These are phyloP conservation scores for Rutpela maculata DNA, from an alignment of 2,888 invertebrate species.

Conservation along the genomic window DNA sequence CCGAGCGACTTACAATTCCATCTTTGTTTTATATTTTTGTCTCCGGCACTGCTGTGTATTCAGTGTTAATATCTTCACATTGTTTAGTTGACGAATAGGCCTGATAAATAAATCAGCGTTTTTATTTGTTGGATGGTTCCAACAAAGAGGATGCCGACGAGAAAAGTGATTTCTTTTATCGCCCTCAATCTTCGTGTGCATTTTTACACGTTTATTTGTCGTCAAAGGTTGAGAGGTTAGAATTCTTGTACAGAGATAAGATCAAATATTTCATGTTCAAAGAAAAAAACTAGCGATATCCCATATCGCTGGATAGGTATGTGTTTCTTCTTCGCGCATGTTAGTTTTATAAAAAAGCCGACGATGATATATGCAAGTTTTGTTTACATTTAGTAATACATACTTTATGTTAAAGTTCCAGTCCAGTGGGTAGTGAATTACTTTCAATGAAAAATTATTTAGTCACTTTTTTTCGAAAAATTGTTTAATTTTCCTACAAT, in stretches of 20 bases:
- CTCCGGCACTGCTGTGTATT: neutral
- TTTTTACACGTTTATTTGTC: slow-evolving; percentile 6
- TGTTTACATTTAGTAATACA: too few relatives aligned
- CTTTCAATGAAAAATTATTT: too few relatives aligned
- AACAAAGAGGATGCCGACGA: slow-evolving; percentile 9
- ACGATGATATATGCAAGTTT: neutral
- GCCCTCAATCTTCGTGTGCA: slow-evolving; percentile 8
- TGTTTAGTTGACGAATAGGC: neutral
- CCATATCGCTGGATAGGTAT: too few relatives aligned
- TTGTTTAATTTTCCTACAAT: too few relatives aligned
- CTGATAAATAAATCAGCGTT: neutral
- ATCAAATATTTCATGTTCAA: neutral
- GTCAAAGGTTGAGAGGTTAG: slow-evolving; percentile 13
- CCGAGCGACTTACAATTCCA: too few relatives aligned
- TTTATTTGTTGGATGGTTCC: neutral
- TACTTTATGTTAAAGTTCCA: too few relatives aligned
- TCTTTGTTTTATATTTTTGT: too few relatives aligned
- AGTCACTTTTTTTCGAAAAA: too few relatives aligned
- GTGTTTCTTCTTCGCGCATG: too few relatives aligned
- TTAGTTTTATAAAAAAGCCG: neutral
- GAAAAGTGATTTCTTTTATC: slow-evolving; percentile 15
- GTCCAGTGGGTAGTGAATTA: too few relatives aligned
- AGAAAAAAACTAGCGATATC: neutral
- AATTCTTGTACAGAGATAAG: neutral
- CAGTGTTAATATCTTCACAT: neutral